phyloP scores from a whole-genome alignment of 2,797 vertebrate species.

The Myioborus melanocephalus region DNA sequence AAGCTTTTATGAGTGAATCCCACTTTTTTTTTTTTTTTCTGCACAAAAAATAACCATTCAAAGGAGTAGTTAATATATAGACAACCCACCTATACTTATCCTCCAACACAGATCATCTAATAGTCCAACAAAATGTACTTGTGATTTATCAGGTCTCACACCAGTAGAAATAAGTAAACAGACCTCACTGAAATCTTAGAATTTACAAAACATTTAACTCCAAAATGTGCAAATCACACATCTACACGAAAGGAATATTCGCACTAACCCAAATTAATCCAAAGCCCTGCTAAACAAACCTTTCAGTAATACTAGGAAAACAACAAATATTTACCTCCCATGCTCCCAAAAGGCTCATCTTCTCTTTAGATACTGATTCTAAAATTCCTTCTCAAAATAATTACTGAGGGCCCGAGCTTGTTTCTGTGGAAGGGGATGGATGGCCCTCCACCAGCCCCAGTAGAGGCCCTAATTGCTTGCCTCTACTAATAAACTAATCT shows the following conservation, averaged over 20 bases:
- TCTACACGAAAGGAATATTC: background rate
- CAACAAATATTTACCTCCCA: background rate
- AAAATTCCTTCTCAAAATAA: background rate
- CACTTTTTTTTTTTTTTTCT: background rate
- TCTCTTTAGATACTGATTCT: background rate
- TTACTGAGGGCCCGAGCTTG: background rate
- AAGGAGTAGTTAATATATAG: background rate
- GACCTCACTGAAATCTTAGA: background rate
- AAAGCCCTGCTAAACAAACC: background rate
- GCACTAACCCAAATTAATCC: background rate
- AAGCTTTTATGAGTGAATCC: background rate
- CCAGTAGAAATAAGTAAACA: background rate
- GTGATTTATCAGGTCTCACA: background rate
- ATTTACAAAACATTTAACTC: background rate
- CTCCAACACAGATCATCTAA: background rate
- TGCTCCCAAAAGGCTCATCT: background rate
- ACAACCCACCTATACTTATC: background rate
- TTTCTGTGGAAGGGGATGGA: background rate
- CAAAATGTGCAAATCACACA: background rate
- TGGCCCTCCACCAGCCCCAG: background rate
- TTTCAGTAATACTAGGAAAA: background rate
- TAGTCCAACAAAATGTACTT: background rate
- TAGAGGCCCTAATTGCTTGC: constrained; percentile 48
- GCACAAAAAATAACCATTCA: background rate
- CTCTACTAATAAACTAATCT: constrained; percentile 64